Evolutionary conservation across 2,888 invertebrate genomes (phyloP), one percentile per base, ranked within the genome.

Genomic region (Argynnis bischoffii): DNA sequence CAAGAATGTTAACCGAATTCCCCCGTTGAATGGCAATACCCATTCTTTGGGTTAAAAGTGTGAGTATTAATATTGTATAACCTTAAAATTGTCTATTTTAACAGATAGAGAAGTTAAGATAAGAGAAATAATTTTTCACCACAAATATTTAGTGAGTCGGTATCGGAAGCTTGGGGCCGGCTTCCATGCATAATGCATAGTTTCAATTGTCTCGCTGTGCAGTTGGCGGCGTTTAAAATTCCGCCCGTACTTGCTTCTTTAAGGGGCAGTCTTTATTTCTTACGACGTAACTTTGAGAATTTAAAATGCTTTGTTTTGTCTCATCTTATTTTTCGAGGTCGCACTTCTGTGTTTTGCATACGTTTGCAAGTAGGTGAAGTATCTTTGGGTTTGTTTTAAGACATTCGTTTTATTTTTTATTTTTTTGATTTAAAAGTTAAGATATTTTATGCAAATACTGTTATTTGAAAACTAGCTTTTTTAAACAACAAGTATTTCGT

Each of bases 171-270:
- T 60, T 63, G 54, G 64, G 69, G 69, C 63, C 64, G 66, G 71
- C 70, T 75, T 84, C 81, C 82, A 87, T 88, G 86, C 85, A 87
- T 88, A 82, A 88, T 88, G 86, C 84, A 85, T 79, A 79, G 77
- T 85, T 87, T 84, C 88, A 88, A 88, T 87, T 87, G 87, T 88
- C 86, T 72, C 48, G 50, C 64, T 69, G 60, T 64, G 59, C 64
- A 67, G 51, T 65, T 59, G 77, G 75, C 73, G 75, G 72, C 76
- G 75, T 82, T 87, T 85, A 82, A 85, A 85, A 86, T 87, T 86
- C 86, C 84, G 86, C 84, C 78, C 63, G 64, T 64, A 69, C 69
- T 66, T 46, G 64, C 78, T 76, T 77, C 66, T 66, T 66, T 78
- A 76, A 70, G 65, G 68, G 65, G 65, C 64, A 67, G 64, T 70